phyloP scores from a whole-genome alignment of 1,140 invertebrate genomes.

The Eriocheir sinensis region DNA sequence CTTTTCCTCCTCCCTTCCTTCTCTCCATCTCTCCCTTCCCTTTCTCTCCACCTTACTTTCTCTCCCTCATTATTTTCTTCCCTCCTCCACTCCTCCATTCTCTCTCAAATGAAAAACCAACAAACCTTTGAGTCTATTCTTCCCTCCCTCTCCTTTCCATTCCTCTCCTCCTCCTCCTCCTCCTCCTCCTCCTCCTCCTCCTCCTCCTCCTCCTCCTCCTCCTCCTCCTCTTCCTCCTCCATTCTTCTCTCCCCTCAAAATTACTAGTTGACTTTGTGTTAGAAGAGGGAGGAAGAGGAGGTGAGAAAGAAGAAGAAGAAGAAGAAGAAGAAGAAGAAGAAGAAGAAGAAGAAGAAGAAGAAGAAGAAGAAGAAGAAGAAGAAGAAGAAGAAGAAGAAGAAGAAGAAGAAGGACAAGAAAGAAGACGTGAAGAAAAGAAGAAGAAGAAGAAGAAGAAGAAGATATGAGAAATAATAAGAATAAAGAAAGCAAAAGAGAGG shows the following conservation, averaged over 20 bases:
- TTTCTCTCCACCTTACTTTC: not conserved
- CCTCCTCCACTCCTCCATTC: not conserved
- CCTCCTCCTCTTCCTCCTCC: not conserved
- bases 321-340: not conserved
- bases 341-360: not conserved
- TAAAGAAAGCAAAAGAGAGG: conserved; percentile 31
- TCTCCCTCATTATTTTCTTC: not conserved
- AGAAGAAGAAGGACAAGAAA: not conserved
- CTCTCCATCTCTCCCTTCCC: not conserved
- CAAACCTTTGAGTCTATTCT: not conserved
- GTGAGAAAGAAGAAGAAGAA: not conserved
- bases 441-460: not conserved
- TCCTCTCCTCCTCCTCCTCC: not conserved
- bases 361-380: conserved; percentile 16
- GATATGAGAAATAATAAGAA: not conserved
- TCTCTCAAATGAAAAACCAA: not conserved
- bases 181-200: not conserved
- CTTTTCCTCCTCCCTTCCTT: conserved; percentile 30
- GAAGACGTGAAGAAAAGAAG: not conserved
- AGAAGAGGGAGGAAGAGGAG: not conserved
- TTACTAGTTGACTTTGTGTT: not conserved
- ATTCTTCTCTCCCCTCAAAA: not conserved
- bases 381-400: conserved; percentile 27
- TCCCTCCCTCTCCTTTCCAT: not conserved
- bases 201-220: not conserved